Percentiles rank a stretch among this genome's conserved stretches.
Evolutionary conservation across 1,140 invertebrate genomes (phyloP).

Genomic region (Elysia chlorotica): DNA sequence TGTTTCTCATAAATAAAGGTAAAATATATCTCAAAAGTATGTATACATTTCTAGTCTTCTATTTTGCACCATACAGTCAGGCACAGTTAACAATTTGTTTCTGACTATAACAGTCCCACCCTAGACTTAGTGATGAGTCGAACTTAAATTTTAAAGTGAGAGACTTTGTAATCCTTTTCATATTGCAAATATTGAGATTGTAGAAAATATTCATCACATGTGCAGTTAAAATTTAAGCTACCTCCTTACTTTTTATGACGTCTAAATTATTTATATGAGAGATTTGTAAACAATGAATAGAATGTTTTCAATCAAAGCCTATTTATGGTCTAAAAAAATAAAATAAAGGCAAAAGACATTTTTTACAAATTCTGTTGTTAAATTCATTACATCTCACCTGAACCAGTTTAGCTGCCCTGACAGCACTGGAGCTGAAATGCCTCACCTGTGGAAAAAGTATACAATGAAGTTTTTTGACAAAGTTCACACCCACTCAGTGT

Average conservation of each 20-base stretch:
- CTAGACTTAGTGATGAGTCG: too few relatives aligned
- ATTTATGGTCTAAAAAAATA: neutral
- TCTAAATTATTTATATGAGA: neutral
- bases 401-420: constrained; percentile 34
- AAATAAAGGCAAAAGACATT: neutral
- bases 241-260: neutral
- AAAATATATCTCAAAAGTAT: neutral
- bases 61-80: neutral
- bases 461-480: too few relatives aligned
- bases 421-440: constrained; percentile 39
- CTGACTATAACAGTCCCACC: too few relatives aligned
- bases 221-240: neutral
- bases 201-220: neutral
- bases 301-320: neutral
- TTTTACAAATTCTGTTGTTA: too few relatives aligned
- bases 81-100: too few relatives aligned
- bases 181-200: too few relatives aligned
- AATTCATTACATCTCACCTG: too few relatives aligned
- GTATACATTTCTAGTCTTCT: neutral
- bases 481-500: too few relatives aligned
- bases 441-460: constrained; percentile 35
- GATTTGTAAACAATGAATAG: neutral
- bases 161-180: too few relatives aligned
- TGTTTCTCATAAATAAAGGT: neutral
- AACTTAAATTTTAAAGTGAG: too few relatives aligned